These are phyloP conservation scores for Dolichomitus sp. DNA, from an alignment of 2,888 invertebrate species.

Conservation along the genomic window DNA sequence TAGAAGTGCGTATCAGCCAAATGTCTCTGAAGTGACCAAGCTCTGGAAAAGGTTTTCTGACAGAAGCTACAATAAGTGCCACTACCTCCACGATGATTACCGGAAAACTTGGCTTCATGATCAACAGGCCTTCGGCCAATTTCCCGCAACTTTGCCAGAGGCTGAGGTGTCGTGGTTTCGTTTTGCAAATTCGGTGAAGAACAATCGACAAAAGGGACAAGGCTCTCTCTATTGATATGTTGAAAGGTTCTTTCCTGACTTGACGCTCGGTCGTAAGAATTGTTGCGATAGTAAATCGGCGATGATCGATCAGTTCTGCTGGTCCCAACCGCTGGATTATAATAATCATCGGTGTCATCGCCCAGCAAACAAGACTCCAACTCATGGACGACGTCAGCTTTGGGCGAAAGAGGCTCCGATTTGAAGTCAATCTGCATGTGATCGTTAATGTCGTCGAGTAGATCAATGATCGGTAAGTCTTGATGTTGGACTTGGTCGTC, in stretches of 20 bases:
- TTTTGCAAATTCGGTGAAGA: constrained; percentile 2
- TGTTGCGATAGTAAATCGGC: constrained; percentile 1
- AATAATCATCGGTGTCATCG: constrained; percentile 63
- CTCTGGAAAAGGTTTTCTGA: constrained; percentile 86
- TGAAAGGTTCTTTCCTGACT: constrained; percentile 16
- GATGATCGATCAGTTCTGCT: background rate
- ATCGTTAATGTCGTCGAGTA: constrained; percentile 82
- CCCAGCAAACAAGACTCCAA: constrained; percentile 78
- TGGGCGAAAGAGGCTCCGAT: constrained; percentile 82
- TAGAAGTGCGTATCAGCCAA: constrained; percentile 87
- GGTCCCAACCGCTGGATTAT: background rate
- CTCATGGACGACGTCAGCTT: constrained; percentile 75
- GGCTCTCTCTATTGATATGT: constrained; percentile 10
- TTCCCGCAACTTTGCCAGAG: constrained; percentile 39
- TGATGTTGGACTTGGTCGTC: constrained; percentile 45
- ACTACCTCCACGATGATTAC: constrained; percentile 55
- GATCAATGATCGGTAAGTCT: constrained; percentile 81
- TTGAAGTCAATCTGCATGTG: constrained; percentile 81
- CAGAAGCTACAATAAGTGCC: constrained; percentile 85
- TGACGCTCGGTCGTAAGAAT: background rate
- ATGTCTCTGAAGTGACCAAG: constrained; percentile 87
- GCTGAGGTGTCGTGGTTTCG: background rate
- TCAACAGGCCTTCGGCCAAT: constrained; percentile 41
- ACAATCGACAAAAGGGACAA: constrained; percentile 12
- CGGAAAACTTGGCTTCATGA: constrained; percentile 35